phyloP scores from a whole-genome alignment of 2,888 invertebrate genomes.

The Caenorhabditis sp. region DNA sequence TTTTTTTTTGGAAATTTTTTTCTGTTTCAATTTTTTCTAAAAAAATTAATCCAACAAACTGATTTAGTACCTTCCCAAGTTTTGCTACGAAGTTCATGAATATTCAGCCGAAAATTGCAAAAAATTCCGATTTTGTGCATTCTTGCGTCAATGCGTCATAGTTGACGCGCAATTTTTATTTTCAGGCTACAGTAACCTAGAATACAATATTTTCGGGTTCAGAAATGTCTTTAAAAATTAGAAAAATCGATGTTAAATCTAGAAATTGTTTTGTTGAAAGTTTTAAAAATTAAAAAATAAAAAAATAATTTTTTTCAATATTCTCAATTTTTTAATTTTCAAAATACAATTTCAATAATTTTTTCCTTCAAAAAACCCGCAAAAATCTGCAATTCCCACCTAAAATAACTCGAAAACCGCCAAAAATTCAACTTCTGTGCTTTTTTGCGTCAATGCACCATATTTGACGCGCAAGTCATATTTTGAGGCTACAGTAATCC shows the following conservation, averaged over 20 bases:
- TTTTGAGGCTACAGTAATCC: neutral
- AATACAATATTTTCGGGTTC: too few species aligned
- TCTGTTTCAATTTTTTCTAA: neutral
- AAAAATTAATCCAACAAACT: too few species aligned
- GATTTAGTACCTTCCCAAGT: too few species aligned
- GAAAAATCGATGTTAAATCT: neutral
- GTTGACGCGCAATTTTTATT: neutral
- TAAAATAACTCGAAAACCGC: neutral
- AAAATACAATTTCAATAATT: too few species aligned
- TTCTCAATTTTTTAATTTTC: too few species aligned
- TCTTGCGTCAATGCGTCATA: constrained; percentile 2
- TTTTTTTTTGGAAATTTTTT: constrained; percentile 5
- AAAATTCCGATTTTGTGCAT: neutral
- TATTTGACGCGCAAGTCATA: too few species aligned
- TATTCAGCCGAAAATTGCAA: neutral
- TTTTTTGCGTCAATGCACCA: neutral
- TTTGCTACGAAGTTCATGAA: too few species aligned
- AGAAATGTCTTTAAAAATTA: too few species aligned
- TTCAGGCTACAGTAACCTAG: neutral
- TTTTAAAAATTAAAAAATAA: neutral
- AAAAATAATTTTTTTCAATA: neutral
- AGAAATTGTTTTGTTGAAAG: neutral
- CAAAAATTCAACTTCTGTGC: neutral
- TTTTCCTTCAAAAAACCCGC: neutral
- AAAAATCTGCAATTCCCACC: neutral